Evolutionary conservation across 2,888 invertebrate species (phyloP), one percentile per base, ranked within the genome.

Genomic region (Cotesia congregata): DNA sequence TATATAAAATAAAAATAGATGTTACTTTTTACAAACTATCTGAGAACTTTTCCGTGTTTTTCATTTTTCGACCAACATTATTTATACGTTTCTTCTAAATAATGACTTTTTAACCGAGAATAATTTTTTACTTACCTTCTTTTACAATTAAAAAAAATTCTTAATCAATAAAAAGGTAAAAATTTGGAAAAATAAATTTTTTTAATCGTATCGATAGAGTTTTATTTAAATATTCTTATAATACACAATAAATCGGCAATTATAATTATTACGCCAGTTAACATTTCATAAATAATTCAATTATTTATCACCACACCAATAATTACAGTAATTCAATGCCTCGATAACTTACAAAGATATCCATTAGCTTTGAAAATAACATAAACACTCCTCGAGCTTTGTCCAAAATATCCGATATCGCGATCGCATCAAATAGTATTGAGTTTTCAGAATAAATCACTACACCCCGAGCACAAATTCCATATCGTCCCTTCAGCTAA

Each of bases 1-100:
- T 67, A 2, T 3, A 75, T 74, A 68, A 68, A 64, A 6, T 6
- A 17, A 20, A 17, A 64, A 30, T 64, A 17, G 12, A 61, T 71
- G 30, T 5, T 61, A 6, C 30, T 20, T 62, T 15, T 3, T 17
- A 30, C 12, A 12, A 12, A 50, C 50, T 41, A 2, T 41, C 41
- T 50, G 6, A 9, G 4, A 50, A 9, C 50, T 50, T 50, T 7
- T 41, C 9, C 41, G 7, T 41, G 41, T 41, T 41, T 41, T 50
- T 50, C 50, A 50, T 50, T 4, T 50, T 50, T 50, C 12, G 7
- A 12, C 12, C 7, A 50, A 12, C 50, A 50, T 50, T 50, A 50
- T 12, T 50, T 12, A 50, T 50, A 50, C 50, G 7, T 50, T 7
- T 12, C 50, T 50, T 7, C 50, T 2, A 50, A 50, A 50, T 50